Base-by-base conservation (phyloP, 2,113 vertebrate genomes). In the Isichthys henryi region DNA sequence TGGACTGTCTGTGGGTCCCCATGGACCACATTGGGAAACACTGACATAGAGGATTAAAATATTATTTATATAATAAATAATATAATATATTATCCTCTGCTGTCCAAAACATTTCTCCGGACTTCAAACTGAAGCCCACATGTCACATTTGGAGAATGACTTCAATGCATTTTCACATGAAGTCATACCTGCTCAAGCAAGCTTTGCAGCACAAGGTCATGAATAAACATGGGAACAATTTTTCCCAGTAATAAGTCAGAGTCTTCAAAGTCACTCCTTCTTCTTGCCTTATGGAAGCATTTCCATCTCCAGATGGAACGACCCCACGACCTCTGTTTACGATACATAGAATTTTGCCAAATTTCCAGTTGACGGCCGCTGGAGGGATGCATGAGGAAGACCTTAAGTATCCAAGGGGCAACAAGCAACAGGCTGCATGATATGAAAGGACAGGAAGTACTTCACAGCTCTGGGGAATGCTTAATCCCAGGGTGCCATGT, bases 311-410 rank as follows among this genome's bases (percentile, higher is more conserved):
- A 92, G 92, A 93, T 90, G 91, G 90, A 86, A 90, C 92, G 92
- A 94, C 94, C 92, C 93, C 92, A 90, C 89, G 5, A 17, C 66
- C 48, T 90, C 77, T 87, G 87, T 89, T 92, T 88, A n/a, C 48
- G 82, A 88, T 92, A 93, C 94, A 92, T 92, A 94, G 89, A 91
- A 93, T 91, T 91, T 89, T 91, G 88, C 39, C 66, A 43, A 58
- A 88, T 89, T 89, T 70, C 27, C 46, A 10, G 52, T 13, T 90
- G 84, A 91, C 91, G 80, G 91, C 91, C 84, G 92, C 88, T 80
- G 85, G 50, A 49, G 50, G 88, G 48, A 74, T 49, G 13, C 10
- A 66, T 17, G 45, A 23, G 66, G 84, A 74, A 88, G 70, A 86
- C 88, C 88, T 82, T 35, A 10, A 45, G 49, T 88, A 15, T 23